These are phyloP conservation scores for Melospiza georgiana DNA, from an alignment of 2,113 vertebrate species.

Conservation along the genomic window DNA sequence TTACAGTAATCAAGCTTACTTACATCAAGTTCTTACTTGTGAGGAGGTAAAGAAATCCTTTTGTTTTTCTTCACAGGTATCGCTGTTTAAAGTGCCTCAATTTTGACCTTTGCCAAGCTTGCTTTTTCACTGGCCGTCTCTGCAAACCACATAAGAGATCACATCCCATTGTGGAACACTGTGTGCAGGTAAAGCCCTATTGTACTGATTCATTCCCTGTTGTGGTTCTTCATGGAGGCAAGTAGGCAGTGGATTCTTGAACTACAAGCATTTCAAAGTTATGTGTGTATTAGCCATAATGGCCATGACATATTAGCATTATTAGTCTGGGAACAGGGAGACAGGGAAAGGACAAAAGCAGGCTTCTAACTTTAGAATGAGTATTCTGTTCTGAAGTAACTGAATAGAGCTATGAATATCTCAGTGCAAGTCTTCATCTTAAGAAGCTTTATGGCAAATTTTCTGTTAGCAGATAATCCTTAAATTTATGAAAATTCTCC, in stretches of 20 bases:
- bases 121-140: slow-evolving; percentile 77
- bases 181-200: slow-evolving; percentile 73
- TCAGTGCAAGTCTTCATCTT: neutral
- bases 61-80: slow-evolving; percentile 71
- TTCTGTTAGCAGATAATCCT: neutral
- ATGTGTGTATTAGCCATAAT: neutral
- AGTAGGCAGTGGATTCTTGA: neutral
- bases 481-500: neutral
- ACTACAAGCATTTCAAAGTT: neutral
- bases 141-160: slow-evolving; percentile 77
- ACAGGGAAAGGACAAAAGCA: neutral
- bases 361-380: neutral
- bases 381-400: neutral
- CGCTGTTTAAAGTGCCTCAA: slow-evolving; percentile 85
- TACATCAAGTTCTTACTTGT: neutral
- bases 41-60: neutral
- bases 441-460: neutral
- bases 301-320: neutral
- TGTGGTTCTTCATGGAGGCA: neutral
- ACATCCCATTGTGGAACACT: slow-evolving; percentile 79
- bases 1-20: neutral
- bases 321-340: neutral
- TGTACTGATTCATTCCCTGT: neutral
- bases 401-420: neutral
- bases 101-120: slow-evolving; percentile 85